A percentile compares a stretch with the other conserved stretches of the same genome.
Conservation (phyloP, 2,888 invertebrate genomes). For the Rotaria socialis region DNA sequence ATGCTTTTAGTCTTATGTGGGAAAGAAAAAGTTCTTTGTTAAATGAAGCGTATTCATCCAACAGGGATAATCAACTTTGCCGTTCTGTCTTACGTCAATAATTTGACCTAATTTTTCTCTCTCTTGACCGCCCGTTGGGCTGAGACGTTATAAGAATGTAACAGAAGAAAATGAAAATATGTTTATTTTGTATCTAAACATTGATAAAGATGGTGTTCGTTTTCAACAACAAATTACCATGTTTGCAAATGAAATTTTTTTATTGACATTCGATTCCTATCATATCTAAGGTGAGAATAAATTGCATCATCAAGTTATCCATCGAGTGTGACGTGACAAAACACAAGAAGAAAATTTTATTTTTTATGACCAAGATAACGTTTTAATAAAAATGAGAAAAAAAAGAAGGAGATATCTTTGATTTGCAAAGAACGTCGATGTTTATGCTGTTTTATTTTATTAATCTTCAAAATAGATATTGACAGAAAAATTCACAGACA, state of each 20-base stretch:
- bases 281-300: background rate
- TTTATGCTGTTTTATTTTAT: background rate
- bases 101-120: background rate
- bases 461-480: background rate
- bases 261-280: background rate
- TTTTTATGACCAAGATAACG: background rate
- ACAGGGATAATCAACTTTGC: slow-evolving; percentile 2
- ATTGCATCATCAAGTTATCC: background rate
- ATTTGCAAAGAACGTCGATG: background rate
- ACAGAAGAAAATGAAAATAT: slow-evolving; percentile 14
- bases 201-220: slow-evolving; percentile 18
- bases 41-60: background rate
- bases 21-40: background rate
- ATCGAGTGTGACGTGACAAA: too few species aligned
- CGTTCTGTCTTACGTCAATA: background rate
- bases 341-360: too few species aligned
- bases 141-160: background rate
- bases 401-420: too few species aligned
- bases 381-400: background rate
- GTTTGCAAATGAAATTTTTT: background rate
- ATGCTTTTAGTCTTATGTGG: background rate
- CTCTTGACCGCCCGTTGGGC: background rate
- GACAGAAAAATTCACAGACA: background rate
- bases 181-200: background rate
- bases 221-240: background rate